phyloP scores from a whole-genome alignment of 2,888 invertebrate species.

The Baccha elongata region DNA sequence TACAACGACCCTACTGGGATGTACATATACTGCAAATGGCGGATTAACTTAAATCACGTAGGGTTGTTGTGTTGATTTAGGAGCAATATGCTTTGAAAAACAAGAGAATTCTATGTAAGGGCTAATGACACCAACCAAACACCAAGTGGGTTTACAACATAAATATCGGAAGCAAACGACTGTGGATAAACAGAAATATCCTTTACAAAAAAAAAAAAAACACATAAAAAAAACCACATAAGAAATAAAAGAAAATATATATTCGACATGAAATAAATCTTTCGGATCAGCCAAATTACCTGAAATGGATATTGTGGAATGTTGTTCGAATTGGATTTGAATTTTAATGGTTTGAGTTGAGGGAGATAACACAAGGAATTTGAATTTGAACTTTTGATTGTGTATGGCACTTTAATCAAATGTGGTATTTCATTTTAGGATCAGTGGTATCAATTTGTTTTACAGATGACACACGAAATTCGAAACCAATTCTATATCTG shows the following conservation, averaged over 20 bases:
- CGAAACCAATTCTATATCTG: too few species aligned
- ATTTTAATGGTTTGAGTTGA: constrained; percentile 35
- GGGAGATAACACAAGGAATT: constrained; percentile 9
- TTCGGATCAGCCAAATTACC: constrained; percentile 51
- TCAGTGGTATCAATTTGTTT: too few species aligned
- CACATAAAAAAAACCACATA: neutral
- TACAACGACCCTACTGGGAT: constrained; percentile 26
- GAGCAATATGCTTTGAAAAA: constrained; percentile 46
- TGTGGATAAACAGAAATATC: constrained; percentile 43
- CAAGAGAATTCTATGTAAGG: constrained; percentile 3
- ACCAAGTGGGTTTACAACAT: constrained; percentile 25
- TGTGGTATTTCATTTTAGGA: too few species aligned
- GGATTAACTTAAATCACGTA: constrained; percentile 69
- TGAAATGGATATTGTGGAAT: neutral
- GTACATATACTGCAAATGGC: constrained; percentile 41
- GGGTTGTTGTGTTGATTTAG: constrained; percentile 65
- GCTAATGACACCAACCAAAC: constrained; percentile 52
- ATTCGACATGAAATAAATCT: constrained; percentile 58
- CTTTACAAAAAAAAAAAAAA: constrained; percentile 3
- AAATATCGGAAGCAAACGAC: constrained; percentile 26
- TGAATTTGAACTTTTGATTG: neutral
- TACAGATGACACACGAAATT: too few species aligned
- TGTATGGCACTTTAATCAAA: neutral
- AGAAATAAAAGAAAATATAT: constrained; percentile 9
- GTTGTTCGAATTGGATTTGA: constrained; percentile 40